Evolutionary conservation across 2,113 vertebrate genomes (phyloP).

Genomic region (Pungitius pungitius): DNA sequence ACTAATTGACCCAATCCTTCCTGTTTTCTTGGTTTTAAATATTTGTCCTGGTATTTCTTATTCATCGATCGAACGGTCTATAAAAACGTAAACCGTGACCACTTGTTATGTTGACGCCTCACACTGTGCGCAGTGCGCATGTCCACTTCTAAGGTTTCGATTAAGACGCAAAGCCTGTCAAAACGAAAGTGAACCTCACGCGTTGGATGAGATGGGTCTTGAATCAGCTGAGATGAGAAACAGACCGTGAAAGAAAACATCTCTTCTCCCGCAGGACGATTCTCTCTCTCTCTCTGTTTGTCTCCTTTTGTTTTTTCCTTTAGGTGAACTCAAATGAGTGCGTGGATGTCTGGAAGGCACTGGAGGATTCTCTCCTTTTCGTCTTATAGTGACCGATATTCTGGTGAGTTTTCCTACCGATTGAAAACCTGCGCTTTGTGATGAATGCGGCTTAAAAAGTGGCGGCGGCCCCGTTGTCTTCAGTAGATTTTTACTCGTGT

Average conservation of each 20-base stretch:
- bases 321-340: neutral
- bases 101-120: neutral
- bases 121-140: slow-evolving; percentile 1
- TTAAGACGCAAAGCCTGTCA: neutral
- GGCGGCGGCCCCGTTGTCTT: no score
- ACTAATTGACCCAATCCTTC: no score
- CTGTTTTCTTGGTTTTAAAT: no score
- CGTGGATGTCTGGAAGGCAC: accelerated
- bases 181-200: slow-evolving; percentile 27
- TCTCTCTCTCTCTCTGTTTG: neutral
- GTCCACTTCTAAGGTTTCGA: slow-evolving; percentile 47
- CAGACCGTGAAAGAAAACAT: neutral
- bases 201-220: neutral
- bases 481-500: no score
- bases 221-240: neutral
- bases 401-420: no score
- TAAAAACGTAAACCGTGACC: no score
- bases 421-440: no score
- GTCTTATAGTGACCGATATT: no score
- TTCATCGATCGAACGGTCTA: no score
- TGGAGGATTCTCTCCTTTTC: accelerated
- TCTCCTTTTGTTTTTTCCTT: neutral
- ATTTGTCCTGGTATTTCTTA: no score
- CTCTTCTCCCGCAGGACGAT: neutral
- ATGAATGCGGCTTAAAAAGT: no score